These are phyloP conservation scores for Xyrichtys novacula DNA, from an alignment of 2,797 vertebrate genomes.

Conservation along the genomic window DNA sequence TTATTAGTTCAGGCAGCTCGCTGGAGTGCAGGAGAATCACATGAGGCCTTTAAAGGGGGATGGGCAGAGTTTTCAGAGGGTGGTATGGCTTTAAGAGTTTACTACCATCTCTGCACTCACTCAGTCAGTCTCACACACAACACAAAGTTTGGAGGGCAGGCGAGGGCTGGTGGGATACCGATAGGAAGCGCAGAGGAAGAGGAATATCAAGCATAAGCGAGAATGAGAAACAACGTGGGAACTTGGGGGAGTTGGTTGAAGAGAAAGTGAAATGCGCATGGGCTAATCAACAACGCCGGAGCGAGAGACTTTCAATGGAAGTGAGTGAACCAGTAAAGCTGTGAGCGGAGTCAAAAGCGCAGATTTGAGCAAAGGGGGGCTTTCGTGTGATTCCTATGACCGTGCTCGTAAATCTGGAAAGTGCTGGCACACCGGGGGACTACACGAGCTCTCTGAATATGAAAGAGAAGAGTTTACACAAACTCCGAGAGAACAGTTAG, in stretches of 20 bases:
- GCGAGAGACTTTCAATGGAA: slow-evolving; percentile 67
- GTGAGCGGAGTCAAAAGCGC: slow-evolving; percentile 51
- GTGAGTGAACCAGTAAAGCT: slow-evolving; percentile 33
- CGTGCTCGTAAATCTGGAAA: slow-evolving; percentile 33
- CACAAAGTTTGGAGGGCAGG: slow-evolving; percentile 83
- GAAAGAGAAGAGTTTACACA: slow-evolving; percentile 50
- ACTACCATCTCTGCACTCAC: slow-evolving; percentile 73
- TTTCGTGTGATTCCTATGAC: slow-evolving; percentile 36
- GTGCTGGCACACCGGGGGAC: slow-evolving; percentile 26
- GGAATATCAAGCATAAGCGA: slow-evolving; percentile 73
- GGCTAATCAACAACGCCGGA: slow-evolving; percentile 44
- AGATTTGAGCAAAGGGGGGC: slow-evolving; percentile 38
- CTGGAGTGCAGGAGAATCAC: slow-evolving; percentile 70
- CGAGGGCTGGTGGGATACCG: slow-evolving; percentile 75
- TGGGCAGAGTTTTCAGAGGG: slow-evolving; percentile 70
- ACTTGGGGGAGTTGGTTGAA: slow-evolving; percentile 21
- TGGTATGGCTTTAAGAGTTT: slow-evolving; percentile 90
- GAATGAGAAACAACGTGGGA: slow-evolving; percentile 67
- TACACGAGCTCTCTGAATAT: slow-evolving; percentile 46
- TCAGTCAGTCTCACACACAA: slow-evolving; percentile 42
- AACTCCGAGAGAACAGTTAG: slow-evolving; percentile 33
- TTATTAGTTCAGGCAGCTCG: slow-evolving; percentile 66
- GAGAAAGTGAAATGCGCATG: slow-evolving; percentile 51
- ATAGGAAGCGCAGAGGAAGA: slow-evolving; percentile 84
- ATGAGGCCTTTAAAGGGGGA: slow-evolving; percentile 75